A percentile compares a stretch with the other conserved stretches of the same genome.
phyloP scores from a whole-genome alignment of 1,140 invertebrate genomes.

The Drusus annulatus region DNA sequence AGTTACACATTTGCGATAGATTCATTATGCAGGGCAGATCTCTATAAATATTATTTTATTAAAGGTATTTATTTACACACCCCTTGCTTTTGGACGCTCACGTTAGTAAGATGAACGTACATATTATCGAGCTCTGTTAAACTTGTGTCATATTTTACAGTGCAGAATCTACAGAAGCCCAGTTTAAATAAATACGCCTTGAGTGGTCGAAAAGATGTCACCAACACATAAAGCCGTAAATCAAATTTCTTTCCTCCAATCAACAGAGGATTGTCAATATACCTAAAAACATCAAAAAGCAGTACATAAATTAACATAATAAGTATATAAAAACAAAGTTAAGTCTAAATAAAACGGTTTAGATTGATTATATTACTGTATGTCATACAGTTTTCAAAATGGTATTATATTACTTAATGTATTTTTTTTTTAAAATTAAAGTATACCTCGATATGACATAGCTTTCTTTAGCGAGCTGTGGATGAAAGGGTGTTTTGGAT shows the following conservation, averaged over 20 bases:
- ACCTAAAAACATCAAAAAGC: constrained; percentile 67
- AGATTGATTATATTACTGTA: no score
- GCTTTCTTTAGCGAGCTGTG: constrained; percentile 87
- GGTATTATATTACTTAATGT: not conserved
- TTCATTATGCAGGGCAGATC: no score
- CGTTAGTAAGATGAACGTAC: constrained; percentile 93
- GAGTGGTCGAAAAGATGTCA: constrained; percentile 86
- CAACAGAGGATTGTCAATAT: constrained; percentile 88
- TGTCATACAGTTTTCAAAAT: no score
- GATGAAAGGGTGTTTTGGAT: constrained; percentile 86
- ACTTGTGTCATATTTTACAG: constrained; percentile 87
- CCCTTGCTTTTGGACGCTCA: constrained; percentile 86
- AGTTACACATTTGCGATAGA: not conserved
- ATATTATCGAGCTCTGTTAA: constrained; percentile 86
- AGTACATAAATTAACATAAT: no score
- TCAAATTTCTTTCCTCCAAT: constrained; percentile 93
- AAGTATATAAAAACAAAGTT: no score
- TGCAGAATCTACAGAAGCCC: constrained; percentile 86
- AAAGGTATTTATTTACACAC: constrained; percentile 67
- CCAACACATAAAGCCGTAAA: constrained; percentile 86
- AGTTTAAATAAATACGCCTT: constrained; percentile 88
- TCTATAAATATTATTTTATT: no score
- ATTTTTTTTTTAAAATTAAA: not conserved
- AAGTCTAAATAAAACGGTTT: no score
- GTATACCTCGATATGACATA: constrained; percentile 88